phyloP scores from a whole-genome alignment of 2,797 vertebrate genomes.

The Girardinus metallicus region DNA sequence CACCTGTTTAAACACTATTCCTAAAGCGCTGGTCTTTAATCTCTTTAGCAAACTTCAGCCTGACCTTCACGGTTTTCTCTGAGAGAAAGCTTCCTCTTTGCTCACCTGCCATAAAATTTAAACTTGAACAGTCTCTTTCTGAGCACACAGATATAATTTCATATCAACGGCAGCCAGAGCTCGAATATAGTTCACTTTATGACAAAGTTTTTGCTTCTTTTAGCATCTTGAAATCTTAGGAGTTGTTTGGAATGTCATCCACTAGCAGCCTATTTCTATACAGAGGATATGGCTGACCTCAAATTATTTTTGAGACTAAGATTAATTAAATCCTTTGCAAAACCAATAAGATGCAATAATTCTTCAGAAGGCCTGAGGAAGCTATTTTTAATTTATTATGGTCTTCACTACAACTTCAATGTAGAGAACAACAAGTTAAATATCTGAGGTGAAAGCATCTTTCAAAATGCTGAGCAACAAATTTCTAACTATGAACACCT shows the following conservation, averaged over 20 bases:
- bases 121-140: not conserved
- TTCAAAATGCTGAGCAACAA: not conserved
- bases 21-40: not conserved
- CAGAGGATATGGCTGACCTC: not conserved
- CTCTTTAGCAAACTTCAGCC: not conserved
- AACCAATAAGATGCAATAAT: not conserved
- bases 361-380: not conserved
- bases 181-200: not conserved
- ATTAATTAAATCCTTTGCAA: not conserved
- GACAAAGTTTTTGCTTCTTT: not conserved
- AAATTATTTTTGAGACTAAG: not conserved
- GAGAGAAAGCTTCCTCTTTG: not conserved
- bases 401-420: not conserved
- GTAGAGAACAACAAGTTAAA: not conserved
- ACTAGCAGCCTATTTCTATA: not conserved
- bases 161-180: not conserved
- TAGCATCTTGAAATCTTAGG: not conserved
- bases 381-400: not conserved
- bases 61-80: not conserved
- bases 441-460: not conserved
- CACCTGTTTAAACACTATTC: not conserved
- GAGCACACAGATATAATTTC: not conserved
- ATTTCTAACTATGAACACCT: not conserved
- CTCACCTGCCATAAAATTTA: not conserved
- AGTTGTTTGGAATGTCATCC: not conserved